A percentile compares a stretch with the other conserved stretches of the same genome.
Evolutionary conservation across 92 coral and sea anemone species (phyloP).

Genomic region (Siderastrea radians): DNA sequence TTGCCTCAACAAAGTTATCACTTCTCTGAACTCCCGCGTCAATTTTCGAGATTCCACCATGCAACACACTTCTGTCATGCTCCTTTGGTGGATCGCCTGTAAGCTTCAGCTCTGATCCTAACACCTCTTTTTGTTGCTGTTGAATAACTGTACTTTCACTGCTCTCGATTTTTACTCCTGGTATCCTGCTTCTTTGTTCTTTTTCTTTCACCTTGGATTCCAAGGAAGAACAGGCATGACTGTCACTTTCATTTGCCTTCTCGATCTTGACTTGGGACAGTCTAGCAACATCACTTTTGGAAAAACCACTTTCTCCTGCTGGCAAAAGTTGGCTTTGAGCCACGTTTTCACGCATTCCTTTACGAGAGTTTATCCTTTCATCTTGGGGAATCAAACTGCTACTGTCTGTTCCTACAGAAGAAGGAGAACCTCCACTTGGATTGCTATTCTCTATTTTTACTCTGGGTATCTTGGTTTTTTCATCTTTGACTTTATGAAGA

Average conservation of each 20-base stretch:
- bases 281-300: constrained; percentile 1
- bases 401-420: background rate
- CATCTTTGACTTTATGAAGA: constrained; percentile 7
- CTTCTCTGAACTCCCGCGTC: background rate
- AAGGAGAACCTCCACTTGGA: background rate
- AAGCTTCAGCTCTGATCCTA: background rate
- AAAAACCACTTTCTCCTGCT: background rate
- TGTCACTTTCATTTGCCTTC: background rate
- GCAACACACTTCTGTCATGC: background rate
- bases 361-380: background rate
- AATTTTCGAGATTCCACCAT: background rate
- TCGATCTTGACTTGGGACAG: background rate
- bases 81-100: background rate
- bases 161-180: background rate
- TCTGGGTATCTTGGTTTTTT: constrained; percentile 9
- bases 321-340: background rate
- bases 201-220: background rate
- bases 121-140: background rate
- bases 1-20: background rate
- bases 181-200: background rate
- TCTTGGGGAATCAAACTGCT: background rate
- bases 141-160: background rate
- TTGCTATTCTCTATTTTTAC: constrained; percentile 16
- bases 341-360: background rate
- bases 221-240: background rate